Evolutionary conservation across 2,113 vertebrate genomes (phyloP).

Genomic region (Sterrhoptilus dennistouni): DNA sequence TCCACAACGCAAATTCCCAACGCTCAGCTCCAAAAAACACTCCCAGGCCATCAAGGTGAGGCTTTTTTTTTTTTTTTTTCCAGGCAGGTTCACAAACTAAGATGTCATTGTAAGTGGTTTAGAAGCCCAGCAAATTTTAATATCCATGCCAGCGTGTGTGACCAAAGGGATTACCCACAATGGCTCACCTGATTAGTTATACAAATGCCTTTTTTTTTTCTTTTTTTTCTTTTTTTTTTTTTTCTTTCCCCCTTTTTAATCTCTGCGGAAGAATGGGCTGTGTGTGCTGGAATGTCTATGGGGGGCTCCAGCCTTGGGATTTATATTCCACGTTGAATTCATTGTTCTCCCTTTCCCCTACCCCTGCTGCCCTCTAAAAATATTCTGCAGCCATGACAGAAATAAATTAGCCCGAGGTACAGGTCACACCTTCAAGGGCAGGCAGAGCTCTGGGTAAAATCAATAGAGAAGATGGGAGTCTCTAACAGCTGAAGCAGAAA

Average conservation of each 20-base stretch:
- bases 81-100: neutral
- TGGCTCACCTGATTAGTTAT: constrained; percentile 59
- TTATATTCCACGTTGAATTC: constrained; percentile 64
- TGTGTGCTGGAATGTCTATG: constrained; percentile 28
- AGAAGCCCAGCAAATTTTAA: constrained; percentile 14
- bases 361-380: constrained; percentile 34
- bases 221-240: too few relatives aligned
- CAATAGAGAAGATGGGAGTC: constrained; percentile 72
- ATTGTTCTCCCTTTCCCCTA: constrained; percentile 15
- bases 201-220: constrained; percentile 9
- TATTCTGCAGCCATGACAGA: constrained; percentile 73
- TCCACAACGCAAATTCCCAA: neutral
- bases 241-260: neutral
- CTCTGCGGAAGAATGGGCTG: neutral
- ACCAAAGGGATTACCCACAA: constrained; percentile 56
- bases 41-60: constrained; percentile 6
- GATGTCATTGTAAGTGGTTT: neutral
- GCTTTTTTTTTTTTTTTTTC: neutral
- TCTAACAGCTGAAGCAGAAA: constrained; percentile 69
- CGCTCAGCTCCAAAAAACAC: neutral
- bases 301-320: constrained; percentile 22
- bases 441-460: constrained; percentile 70
- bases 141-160: constrained; percentile 24
- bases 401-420: constrained; percentile 78
- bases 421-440: constrained; percentile 80